Conservation (phyloP, 2,888 invertebrate genomes). For the Lutraria lutraria region DNA sequence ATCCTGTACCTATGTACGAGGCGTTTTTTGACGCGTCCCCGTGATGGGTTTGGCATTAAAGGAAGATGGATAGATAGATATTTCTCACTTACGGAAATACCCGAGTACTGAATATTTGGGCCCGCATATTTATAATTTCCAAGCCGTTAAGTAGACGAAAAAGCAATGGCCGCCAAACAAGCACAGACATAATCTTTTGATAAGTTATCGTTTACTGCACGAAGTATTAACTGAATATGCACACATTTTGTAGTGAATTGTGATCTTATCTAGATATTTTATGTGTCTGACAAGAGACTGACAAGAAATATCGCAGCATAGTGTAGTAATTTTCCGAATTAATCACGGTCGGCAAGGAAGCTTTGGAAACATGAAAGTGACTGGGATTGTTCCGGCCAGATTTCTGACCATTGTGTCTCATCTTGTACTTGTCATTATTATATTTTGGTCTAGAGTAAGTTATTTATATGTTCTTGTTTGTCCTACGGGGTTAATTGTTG, state of each 20-base stretch:
- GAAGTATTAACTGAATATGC: background rate
- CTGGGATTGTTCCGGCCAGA: constrained; percentile 89
- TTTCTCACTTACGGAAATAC: too few relatives aligned
- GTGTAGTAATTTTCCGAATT: background rate
- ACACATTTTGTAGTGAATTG: background rate
- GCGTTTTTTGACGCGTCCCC: too few relatives aligned
- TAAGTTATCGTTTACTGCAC: background rate
- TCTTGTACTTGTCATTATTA: constrained; percentile 90
- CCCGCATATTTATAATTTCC: too few relatives aligned
- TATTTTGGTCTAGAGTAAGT: constrained; percentile 90
- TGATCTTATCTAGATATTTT: background rate
- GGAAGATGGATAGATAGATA: too few relatives aligned
- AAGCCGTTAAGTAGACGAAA: background rate
- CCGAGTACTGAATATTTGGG: too few relatives aligned
- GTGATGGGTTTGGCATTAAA: too few relatives aligned
- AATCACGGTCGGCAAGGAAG: constrained; percentile 48
- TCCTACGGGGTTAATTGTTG: too few relatives aligned
- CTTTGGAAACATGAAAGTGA: constrained; percentile 76
- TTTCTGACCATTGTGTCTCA: constrained; percentile 92
- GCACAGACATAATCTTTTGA: constrained; percentile 42
- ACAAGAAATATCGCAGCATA: background rate
- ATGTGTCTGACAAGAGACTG: too few relatives aligned
- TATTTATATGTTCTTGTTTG: background rate
- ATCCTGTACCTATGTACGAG: too few relatives aligned
- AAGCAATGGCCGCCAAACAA: constrained; percentile 68